Conservation (phyloP, 2,797 vertebrate species). For the Morus bassanus region DNA sequence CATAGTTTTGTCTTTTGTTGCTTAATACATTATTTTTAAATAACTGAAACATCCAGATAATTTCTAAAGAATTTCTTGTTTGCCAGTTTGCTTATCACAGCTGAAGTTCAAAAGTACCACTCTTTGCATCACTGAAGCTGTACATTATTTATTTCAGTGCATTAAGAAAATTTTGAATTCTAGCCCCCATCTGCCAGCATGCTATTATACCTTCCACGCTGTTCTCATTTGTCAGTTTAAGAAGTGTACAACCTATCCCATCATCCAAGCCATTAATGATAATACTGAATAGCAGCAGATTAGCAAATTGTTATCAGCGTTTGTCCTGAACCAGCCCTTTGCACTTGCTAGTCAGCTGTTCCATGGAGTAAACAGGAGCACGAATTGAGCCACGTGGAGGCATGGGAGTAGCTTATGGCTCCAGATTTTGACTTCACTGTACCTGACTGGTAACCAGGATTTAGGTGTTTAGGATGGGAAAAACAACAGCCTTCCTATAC, state of each 20-base stretch:
- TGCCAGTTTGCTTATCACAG: not conserved
- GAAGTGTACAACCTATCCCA: not conserved
- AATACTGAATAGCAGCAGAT: not conserved
- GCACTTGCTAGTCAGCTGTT: not conserved
- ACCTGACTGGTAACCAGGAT: not conserved
- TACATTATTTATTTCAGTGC: not conserved
- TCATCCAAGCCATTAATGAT: not conserved
- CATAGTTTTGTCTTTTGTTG: not conserved
- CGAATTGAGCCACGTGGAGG: not conserved
- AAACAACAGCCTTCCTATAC: not conserved
- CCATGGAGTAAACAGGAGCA: not conserved
- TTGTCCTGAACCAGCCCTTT: not conserved
- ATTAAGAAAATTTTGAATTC: not conserved
- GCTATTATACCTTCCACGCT: not conserved
- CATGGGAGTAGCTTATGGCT: not conserved
- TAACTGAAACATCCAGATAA: not conserved
- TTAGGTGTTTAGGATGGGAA: not conserved
- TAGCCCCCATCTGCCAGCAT: not conserved
- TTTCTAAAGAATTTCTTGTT: not conserved
- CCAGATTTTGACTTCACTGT: not conserved
- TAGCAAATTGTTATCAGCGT: not conserved
- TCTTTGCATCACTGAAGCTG: not conserved
- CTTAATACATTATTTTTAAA: not conserved
- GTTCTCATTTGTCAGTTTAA: not conserved
- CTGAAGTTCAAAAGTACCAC: not conserved